Percentiles rank a stretch among this genome's conserved stretches.
Conservation (phyloP, 1,140 invertebrate genomes). For the Camponotus pennsylvanicus region DNA sequence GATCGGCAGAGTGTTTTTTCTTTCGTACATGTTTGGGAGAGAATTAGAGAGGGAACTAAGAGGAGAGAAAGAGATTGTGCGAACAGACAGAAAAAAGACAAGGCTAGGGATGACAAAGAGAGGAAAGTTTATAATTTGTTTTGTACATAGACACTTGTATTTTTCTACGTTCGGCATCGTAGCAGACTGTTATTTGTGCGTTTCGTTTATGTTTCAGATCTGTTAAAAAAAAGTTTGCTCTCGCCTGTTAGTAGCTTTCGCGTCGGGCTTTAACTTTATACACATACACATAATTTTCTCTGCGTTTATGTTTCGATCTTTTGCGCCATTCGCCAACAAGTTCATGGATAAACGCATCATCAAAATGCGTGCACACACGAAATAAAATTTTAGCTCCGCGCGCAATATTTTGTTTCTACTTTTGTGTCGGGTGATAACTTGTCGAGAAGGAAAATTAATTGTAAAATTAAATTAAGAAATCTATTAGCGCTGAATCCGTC, state of each 20-base stretch:
- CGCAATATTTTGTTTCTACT: constrained; percentile 6
- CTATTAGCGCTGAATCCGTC: constrained; percentile 4
- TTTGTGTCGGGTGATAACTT: background rate
- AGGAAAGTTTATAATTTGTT: constrained; percentile 68
- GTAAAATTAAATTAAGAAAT: constrained; percentile 47
- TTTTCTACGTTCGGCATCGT: constrained; percentile 73
- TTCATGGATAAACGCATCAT: background rate
- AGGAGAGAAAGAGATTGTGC: constrained; percentile 30
- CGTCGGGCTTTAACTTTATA: constrained; percentile 44
- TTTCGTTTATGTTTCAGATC: constrained; percentile 74
- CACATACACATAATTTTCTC: background rate
- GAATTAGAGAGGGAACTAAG: background rate
- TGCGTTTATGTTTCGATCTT: constrained; percentile 31
- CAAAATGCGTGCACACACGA: background rate
- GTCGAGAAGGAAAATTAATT: constrained; percentile 26
- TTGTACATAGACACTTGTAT: constrained; percentile 76
- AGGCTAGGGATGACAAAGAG: constrained; percentile 30
- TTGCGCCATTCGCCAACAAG: background rate
- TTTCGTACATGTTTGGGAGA: background rate
- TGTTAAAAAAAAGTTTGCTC: constrained; percentile 61
- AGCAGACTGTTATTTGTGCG: constrained; percentile 73
- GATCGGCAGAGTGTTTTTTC: background rate
- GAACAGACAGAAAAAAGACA: constrained; percentile 22
- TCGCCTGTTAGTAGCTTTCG: constrained; percentile 55
- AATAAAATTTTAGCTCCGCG: background rate